These are phyloP conservation scores for Latrodectus geometricus DNA, from an alignment of 1,140 invertebrate species.

Conservation along the genomic window DNA sequence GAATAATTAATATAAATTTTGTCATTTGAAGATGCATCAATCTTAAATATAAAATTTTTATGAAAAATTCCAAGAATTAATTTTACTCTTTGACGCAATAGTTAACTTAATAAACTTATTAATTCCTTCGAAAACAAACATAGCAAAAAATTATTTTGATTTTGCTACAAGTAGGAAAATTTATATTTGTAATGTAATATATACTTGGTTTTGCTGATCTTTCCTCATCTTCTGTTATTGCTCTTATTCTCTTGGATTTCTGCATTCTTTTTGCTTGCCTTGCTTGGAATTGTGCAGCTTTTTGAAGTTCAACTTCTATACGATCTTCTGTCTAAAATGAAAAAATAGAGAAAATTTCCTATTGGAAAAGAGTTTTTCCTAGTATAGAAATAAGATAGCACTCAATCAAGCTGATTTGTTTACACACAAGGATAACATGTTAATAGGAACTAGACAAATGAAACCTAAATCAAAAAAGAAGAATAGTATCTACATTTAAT, in stretches of 20 bases:
- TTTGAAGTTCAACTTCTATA: slow-evolving; percentile 77
- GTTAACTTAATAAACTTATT: background rate
- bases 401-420: no score
- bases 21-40: background rate
- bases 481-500: no score
- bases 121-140: background rate
- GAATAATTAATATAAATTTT: background rate
- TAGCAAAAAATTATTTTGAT: background rate
- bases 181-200: background rate
- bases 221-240: slow-evolving; percentile 69
- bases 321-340: slow-evolving; percentile 77
- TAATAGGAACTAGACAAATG: no score
- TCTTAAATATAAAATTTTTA: background rate
- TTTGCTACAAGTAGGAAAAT: background rate
- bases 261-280: slow-evolving; percentile 79
- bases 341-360: background rate
- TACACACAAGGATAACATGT: no score
- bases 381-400: no score
- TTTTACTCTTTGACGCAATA: no score
- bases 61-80: background rate
- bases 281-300: slow-evolving; percentile 82
- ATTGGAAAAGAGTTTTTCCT: background rate
- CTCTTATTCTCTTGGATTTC: slow-evolving; percentile 79
- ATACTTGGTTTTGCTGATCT: background rate
- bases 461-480: no score